These are phyloP conservation scores for Hippopotamus amphibius DNA, from an alignment of 2,113 vertebrate genomes.

Conservation along the genomic window DNA sequence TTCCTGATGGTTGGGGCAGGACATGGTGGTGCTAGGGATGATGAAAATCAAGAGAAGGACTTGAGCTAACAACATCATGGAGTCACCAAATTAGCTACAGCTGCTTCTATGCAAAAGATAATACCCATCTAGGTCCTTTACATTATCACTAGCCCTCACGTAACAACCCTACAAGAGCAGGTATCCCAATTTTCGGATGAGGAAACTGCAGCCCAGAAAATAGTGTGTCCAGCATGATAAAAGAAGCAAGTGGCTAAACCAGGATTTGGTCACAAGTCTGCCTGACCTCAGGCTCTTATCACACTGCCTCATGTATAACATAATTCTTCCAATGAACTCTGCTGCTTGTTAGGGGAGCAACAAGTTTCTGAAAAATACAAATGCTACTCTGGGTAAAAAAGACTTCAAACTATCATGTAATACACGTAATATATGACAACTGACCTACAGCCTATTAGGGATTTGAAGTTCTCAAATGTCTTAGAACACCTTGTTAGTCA, in stretches of 20 bases:
- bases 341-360: not conserved
- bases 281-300: not conserved
- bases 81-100: not conserved
- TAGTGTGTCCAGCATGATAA: not conserved
- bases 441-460: not conserved
- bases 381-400: not conserved
- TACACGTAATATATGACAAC: not conserved
- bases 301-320: not conserved
- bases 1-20: not conserved
- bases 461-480: conserved; percentile 11
- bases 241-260: not conserved
- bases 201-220: not conserved
- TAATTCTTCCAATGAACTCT: not conserved
- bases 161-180: not conserved
- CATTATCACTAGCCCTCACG: not conserved
- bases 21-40: not conserved
- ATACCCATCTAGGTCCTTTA: not conserved
- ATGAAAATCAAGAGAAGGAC: not conserved
- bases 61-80: not conserved
- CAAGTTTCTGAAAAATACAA: conserved; percentile 49
- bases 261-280: not conserved
- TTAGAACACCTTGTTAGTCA: not conserved
- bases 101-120: not conserved
- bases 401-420: conserved; percentile 47
- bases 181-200: not conserved